These are phyloP conservation scores for Phycodurus eques DNA, from an alignment of 2,113 vertebrate species.

Conservation along the genomic window DNA sequence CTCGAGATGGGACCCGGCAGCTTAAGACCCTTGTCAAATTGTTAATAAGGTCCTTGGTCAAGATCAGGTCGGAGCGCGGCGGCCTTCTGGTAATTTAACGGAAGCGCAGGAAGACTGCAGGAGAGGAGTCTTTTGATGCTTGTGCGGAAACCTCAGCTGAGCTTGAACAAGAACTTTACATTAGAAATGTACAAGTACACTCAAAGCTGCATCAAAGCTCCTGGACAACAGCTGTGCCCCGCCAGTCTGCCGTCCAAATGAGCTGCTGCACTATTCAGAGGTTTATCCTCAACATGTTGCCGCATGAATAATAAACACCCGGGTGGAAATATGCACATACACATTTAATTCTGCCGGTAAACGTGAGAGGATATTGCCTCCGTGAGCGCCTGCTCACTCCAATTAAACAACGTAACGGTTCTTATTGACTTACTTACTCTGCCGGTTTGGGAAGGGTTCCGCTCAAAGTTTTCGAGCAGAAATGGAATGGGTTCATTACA, in stretches of 20 bases:
- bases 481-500: not conserved
- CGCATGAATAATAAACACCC: slow-evolving; percentile 4
- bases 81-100: slow-evolving; percentile 47
- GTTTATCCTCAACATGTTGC: slow-evolving; percentile 3
- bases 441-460: slow-evolving; percentile 14
- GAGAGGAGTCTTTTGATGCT: slow-evolving; percentile 23
- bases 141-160: slow-evolving; percentile 5
- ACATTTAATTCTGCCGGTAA: slow-evolving; percentile 1
- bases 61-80: slow-evolving; percentile 41
- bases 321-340: not conserved
- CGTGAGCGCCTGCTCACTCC: not conserved
- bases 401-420: slow-evolving; percentile 10
- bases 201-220: slow-evolving; percentile 26
- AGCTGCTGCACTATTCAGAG: slow-evolving; percentile 7
- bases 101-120: slow-evolving; percentile 26
- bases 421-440: not conserved
- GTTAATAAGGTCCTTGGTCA: slow-evolving; percentile 58
- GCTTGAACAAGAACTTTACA: slow-evolving; percentile 31
- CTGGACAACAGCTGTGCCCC: slow-evolving; percentile 24
- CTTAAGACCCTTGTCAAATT: slow-evolving; percentile 53
- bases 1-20: slow-evolving; percentile 44
- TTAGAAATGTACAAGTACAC: slow-evolving; percentile 22
- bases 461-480: slow-evolving; percentile 25
- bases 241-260: slow-evolving; percentile 7
- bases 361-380: not conserved